phyloP scores from a whole-genome alignment of 1,140 invertebrate genomes.

The Octopus bimaculoides region DNA sequence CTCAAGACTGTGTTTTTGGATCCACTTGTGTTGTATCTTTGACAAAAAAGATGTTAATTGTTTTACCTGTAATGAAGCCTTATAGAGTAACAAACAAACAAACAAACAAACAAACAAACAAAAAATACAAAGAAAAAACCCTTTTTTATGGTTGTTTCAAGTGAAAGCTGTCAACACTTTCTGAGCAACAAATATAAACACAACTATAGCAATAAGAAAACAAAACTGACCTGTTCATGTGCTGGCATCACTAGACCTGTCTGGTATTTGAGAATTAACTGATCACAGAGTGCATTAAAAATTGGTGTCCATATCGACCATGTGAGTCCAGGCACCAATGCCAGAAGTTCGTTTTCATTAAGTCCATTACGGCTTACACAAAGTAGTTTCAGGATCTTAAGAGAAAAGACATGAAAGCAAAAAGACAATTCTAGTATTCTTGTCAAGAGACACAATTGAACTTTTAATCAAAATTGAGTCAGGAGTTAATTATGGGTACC shows the following conservation, averaged over 20 bases:
- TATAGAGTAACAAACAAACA: no score
- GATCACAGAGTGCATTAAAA: slow-evolving; percentile 40
- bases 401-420: slow-evolving; percentile 14
- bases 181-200: no score
- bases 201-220: neutral
- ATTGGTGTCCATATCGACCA: slow-evolving; percentile 41
- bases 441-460: neutral
- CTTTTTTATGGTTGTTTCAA: no score
- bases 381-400: slow-evolving; percentile 46
- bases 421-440: neutral
- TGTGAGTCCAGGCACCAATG: slow-evolving; percentile 42
- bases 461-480: neutral
- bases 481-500: slow-evolving; percentile 1
- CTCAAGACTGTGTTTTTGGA: no score
- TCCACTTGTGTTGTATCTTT: no score
- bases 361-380: slow-evolving; percentile 52
- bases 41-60: no score
- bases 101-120: no score
- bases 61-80: no score
- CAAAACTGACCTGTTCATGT: slow-evolving; percentile 47
- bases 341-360: slow-evolving; percentile 47
- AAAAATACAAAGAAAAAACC: no score
- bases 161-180: no score
- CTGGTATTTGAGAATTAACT: slow-evolving; percentile 47
- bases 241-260: slow-evolving; percentile 49